Percentiles rank a stretch among this genome's conserved stretches.
Evolutionary conservation across 2,797 vertebrate species (phyloP).

Genomic region (Philypnodon macrostomus): DNA sequence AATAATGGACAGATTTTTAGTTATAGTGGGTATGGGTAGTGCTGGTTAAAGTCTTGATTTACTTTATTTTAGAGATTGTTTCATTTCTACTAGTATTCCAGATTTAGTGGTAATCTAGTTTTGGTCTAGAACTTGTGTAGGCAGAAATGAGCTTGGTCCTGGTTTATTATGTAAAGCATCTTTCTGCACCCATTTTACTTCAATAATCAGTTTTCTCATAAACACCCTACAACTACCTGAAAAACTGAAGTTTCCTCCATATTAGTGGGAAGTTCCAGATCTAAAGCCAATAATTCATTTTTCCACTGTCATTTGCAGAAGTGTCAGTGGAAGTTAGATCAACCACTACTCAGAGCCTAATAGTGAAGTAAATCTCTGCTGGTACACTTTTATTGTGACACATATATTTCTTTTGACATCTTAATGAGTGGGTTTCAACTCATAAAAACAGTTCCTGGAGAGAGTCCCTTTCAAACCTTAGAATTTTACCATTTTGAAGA

Average conservation of each 20-base stretch:
- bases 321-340: slow-evolving; percentile 14
- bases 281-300: slow-evolving; percentile 13
- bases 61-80: too few relatives aligned
- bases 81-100: too few relatives aligned
- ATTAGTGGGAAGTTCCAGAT: slow-evolving; percentile 5
- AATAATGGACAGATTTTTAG: too few relatives aligned
- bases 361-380: slow-evolving; percentile 47
- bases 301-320: slow-evolving; percentile 19
- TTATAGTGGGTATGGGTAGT: too few relatives aligned
- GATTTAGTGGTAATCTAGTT: too few relatives aligned
- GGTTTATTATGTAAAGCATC: too few relatives aligned
- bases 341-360: slow-evolving; percentile 24
- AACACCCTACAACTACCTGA: neutral
- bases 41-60: too few relatives aligned
- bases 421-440: slow-evolving; percentile 55
- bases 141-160: too few relatives aligned
- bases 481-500: slow-evolving; percentile 31
- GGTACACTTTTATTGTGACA: slow-evolving; percentile 41
- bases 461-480: slow-evolving; percentile 32
- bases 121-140: too few relatives aligned
- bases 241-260: slow-evolving; percentile 9
- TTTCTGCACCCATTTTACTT: too few relatives aligned
- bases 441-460: slow-evolving; percentile 41
- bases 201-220: too few relatives aligned
- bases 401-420: slow-evolving; percentile 51